Base-by-base conservation (phyloP, 92 coral and sea anemone genomes). In the Scolanthus callimorphus region DNA sequence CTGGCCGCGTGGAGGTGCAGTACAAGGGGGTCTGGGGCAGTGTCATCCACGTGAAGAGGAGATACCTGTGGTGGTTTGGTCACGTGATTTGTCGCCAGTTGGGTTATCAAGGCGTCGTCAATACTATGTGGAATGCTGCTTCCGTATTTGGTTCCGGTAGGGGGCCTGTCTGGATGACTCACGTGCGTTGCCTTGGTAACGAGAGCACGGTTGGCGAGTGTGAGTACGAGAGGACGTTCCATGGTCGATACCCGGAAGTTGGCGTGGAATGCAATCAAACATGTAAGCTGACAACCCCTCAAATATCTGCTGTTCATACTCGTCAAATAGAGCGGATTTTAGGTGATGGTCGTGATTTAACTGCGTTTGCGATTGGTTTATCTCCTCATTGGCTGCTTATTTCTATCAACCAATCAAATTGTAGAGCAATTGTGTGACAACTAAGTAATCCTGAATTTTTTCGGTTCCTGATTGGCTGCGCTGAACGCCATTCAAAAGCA, bases 121-220 rank as follows among this genome's bases (percentile, higher is more conserved):
- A 37, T 25, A 15, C 66, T 11, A 13, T 71, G 25, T 51, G 39
- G 38, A 49, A 71, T 28, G 69, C 78, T 17, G 69, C 62, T 41
- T 20, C 62, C 48, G 24, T 60, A 71, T 71, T 48, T 71, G 78
- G 78, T 21, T 31, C 45, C 37, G 71, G 78, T 1, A 20, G 21
- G 15, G 78, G 78, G 11, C 78, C 78, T 1, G 78, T 71, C 10
- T 71, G 70, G 78, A 71, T 71, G 78, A 62, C 78, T 27, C 78
- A 71, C 49, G 71, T 62, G n/a, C 51, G 62, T 60, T 71, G 78
- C 28, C 62, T 12, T 51, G 70, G 78, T 3, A 71, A 71, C 49
- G 78, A 71, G 25, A 20, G 69, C 2, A 49, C 17, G 15, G 50
- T 71, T 39, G 62, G 70, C 1, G 71, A 71, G 0, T 71, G 78